A percentile compares a stretch with the other conserved stretches of the same genome.
These are phyloP conservation scores for Echinarachnius parma DNA, from an alignment of 53 echinoderm and acorn worm genomes.

Conservation along the genomic window DNA sequence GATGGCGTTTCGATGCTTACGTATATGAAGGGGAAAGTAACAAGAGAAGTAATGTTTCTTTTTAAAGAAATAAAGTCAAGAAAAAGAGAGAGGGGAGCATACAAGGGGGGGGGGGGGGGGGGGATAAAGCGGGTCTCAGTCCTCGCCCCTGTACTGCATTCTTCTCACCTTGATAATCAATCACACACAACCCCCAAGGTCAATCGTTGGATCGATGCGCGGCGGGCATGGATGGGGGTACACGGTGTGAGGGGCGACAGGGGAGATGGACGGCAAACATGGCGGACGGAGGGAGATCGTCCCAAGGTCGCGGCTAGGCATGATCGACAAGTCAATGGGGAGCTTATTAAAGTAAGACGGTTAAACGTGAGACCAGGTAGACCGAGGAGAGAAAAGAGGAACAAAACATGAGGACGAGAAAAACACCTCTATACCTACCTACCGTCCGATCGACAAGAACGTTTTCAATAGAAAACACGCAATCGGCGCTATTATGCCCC, in stretches of 20 bases:
- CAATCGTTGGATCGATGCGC: too few species aligned
- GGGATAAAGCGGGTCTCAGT: too few species aligned
- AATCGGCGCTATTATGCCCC: constrained; percentile 44
- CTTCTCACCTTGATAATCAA: constrained; percentile 46
- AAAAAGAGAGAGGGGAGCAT: not conserved
- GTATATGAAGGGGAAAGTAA: not conserved
- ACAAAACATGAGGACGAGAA: too few species aligned
- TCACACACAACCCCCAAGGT: constrained; percentile 50
- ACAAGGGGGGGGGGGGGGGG: constrained; percentile 7
- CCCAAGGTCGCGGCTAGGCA: constrained; percentile 46
- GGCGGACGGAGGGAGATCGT: constrained; percentile 29
- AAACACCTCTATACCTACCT: too few species aligned
- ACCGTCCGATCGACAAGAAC: too few species aligned
- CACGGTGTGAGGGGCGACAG: constrained; percentile 31
- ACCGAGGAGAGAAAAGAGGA: too few species aligned
- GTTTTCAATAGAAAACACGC: constrained; percentile 49
- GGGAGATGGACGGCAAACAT: constrained; percentile 36
- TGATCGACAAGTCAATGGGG: constrained; percentile 37
- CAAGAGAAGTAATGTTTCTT: not conserved
- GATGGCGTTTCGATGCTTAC: too few species aligned
- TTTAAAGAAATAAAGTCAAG: too few species aligned
- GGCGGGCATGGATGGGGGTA: too few species aligned
- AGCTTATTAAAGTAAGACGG: too few species aligned
- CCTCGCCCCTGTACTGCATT: too few species aligned
- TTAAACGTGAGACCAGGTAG: too few species aligned